phyloP scores from a whole-genome alignment of 2,888 invertebrate genomes.

The Mimachlamys varia region DNA sequence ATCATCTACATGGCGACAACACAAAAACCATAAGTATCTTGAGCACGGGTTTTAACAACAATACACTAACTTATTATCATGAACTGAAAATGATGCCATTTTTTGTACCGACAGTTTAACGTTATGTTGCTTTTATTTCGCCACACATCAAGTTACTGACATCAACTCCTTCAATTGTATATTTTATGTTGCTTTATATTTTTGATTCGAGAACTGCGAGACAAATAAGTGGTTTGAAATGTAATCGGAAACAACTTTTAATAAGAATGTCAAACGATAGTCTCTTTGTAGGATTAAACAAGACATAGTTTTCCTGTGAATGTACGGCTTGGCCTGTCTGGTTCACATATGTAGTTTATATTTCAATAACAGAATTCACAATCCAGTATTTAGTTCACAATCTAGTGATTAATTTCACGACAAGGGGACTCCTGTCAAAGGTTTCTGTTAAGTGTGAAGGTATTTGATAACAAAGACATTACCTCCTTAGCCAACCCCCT shows the following conservation, averaged over 20 bases:
- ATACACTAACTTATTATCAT: too few relatives aligned
- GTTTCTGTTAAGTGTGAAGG: not conserved
- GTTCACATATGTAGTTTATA: not conserved
- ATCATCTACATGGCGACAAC: too few relatives aligned
- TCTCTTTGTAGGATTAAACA: not conserved
- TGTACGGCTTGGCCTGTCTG: not conserved
- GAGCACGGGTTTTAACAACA: too few relatives aligned
- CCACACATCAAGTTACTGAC: too few relatives aligned
- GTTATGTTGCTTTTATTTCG: too few relatives aligned
- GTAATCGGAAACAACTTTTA: not conserved
- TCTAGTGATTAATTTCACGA: slow-evolving; percentile 31
- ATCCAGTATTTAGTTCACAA: slow-evolving; percentile 20
- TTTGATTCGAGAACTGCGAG: not conserved
- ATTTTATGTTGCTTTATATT: not conserved
- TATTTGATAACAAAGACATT: slow-evolving; percentile 18
- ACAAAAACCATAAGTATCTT: too few relatives aligned
- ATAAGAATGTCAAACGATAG: not conserved
- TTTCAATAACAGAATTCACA: slow-evolving; percentile 14
- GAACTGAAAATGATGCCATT: too few relatives aligned
- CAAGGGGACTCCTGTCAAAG: not conserved
- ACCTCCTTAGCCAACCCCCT: not conserved
- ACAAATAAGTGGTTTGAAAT: not conserved
- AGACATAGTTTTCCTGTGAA: not conserved
- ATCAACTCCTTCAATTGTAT: too few relatives aligned
- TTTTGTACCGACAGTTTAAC: too few relatives aligned